These are phyloP conservation scores for Nycticryphes semicollaris DNA, from an alignment of 2,113 vertebrate species.

Conservation along the genomic window DNA sequence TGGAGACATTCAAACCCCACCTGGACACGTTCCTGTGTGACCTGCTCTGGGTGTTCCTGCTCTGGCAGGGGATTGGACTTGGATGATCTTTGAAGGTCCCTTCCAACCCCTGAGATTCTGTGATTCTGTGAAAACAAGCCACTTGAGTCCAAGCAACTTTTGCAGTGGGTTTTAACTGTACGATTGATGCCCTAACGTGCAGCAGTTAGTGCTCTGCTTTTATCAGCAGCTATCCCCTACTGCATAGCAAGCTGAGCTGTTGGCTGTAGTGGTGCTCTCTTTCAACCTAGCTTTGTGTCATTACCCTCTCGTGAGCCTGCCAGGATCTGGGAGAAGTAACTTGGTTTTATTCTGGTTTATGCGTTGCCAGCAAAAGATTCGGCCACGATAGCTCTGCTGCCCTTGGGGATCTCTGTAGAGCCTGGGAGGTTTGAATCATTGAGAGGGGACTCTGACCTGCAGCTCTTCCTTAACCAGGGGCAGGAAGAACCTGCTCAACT, in stretches of 20 bases:
- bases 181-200: not conserved
- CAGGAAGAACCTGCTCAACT: constrained; percentile 52
- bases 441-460: constrained; percentile 46
- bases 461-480: constrained; percentile 41
- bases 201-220: not conserved
- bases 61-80: too few species aligned
- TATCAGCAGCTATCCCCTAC: not conserved
- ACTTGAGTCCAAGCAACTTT: not conserved
- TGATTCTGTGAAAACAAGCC: too few species aligned
- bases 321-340: not conserved
- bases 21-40: too few species aligned
- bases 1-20: too few species aligned
- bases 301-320: not conserved
- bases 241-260: not conserved
- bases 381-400: not conserved
- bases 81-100: too few species aligned
- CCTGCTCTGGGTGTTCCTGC: too few species aligned
- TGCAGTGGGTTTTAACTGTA: not conserved
- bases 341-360: constrained; percentile 4
- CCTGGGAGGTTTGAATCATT: constrained; percentile 1
- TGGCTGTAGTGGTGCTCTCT: not conserved
- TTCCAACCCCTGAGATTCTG: too few species aligned
- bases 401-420: constrained; percentile 16
- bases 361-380: constrained; percentile 14
- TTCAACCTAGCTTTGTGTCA: not conserved